Conservation (phyloP, 2,888 invertebrate genomes). For the Drosophila neonasuta region DNA sequence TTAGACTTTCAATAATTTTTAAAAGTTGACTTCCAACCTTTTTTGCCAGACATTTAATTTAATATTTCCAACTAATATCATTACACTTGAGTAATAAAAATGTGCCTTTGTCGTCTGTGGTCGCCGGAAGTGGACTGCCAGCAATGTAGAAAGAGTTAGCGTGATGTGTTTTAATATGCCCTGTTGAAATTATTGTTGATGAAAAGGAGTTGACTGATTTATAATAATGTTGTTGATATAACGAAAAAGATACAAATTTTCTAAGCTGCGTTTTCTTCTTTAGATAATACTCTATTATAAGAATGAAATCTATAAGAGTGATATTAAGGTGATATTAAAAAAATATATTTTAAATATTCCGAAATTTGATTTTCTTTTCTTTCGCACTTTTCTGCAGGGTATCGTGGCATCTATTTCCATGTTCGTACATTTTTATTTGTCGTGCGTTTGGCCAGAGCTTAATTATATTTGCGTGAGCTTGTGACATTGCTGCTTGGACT, state of each 20-base stretch:
- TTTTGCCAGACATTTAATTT: not conserved
- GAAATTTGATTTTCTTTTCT: too few relatives aligned
- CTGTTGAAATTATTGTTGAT: not conserved
- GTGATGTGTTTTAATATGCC: conserved; percentile 43
- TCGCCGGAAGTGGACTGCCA: conserved; percentile 42
- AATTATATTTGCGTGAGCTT: conserved; percentile 79
- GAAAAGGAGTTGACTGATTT: not conserved
- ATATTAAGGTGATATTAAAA: too few relatives aligned
- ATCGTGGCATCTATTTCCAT: not conserved
- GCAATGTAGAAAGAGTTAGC: conserved; percentile 39
- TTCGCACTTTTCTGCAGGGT: not conserved
- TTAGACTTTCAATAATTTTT: not conserved
- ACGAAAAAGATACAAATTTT: not conserved
- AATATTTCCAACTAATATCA: conserved; percentile 36
- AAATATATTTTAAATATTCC: too few relatives aligned
- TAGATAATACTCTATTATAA: too few relatives aligned
- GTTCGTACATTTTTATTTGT: conserved; percentile 46
- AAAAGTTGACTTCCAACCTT: too few relatives aligned
- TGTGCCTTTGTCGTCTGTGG: conserved; percentile 36
- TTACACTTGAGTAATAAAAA: conserved; percentile 15
- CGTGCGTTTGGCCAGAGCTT: conserved; percentile 63
- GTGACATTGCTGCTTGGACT: conserved; percentile 41
- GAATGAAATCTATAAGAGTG: too few relatives aligned
- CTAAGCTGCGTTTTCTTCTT: too few relatives aligned
- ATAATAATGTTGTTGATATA: not conserved